Evolutionary conservation across 2,797 vertebrate species (phyloP).

Genomic region (Pempheris klunzingeri): DNA sequence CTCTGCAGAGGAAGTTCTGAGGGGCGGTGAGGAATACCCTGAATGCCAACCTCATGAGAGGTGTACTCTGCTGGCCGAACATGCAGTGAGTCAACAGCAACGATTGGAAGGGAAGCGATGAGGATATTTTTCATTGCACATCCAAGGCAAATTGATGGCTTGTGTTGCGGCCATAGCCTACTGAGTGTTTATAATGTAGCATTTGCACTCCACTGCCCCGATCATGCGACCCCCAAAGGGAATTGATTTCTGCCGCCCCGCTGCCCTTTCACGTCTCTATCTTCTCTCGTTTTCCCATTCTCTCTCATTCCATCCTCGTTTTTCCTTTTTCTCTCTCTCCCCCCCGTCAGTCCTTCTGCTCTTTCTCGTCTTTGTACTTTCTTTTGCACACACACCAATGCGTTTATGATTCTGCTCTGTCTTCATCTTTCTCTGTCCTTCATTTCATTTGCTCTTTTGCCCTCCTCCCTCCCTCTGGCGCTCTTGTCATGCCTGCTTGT

Average conservation of each 20-base stretch:
- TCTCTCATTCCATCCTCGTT: conserved; percentile 26
- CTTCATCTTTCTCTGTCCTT: conserved; percentile 45
- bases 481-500: conserved; percentile 61
- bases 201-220: conserved; percentile 76
- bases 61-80: conserved; percentile 6
- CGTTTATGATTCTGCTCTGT: conserved; percentile 36
- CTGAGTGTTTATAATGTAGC: conserved; percentile 77
- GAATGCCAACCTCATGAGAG: conserved; percentile 16
- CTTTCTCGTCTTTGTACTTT: conserved; percentile 17
- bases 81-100: conserved; percentile 44
- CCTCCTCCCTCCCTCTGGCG: conserved; percentile 40
- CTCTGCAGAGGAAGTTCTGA: neutral
- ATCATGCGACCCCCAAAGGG: conserved; percentile 68
- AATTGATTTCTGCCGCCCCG: conserved; percentile 75
- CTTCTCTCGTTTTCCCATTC: conserved; percentile 37
- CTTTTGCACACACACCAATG: conserved; percentile 8
- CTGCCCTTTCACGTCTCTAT: conserved; percentile 71
- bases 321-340: conserved; percentile 19
- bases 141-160: conserved; percentile 73
- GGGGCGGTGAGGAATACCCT: neutral
- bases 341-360: neutral
- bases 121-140: conserved; percentile 73
- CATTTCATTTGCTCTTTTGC: conserved; percentile 49
- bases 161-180: conserved; percentile 56
- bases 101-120: conserved; percentile 41